Base-by-base conservation (phyloP, 1,140 invertebrate genomes). In the Drosophila sproati region DNA sequence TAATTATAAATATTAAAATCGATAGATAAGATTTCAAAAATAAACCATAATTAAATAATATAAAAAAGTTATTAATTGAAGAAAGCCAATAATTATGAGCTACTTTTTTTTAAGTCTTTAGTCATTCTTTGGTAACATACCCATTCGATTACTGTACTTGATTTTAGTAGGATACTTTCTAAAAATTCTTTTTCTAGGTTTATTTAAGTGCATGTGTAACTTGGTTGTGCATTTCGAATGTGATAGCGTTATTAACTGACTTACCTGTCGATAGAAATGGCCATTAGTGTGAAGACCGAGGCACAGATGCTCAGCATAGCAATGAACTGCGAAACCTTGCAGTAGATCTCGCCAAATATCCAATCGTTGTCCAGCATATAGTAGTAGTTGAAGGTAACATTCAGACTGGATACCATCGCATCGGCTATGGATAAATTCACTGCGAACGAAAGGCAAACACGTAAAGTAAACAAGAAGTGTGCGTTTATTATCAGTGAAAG, bases 181-280 rank as follows among this genome's bases (percentile, higher is more conserved):
- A 20, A 1, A 20, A 20, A 20, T 20, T 20, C 0, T 20, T 20
- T 20, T 20, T 20, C 1, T 20, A 20, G 20, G 20, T 20, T 20
- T 20, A 20, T 20, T 20, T 1, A 20, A 1, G 20, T 20, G 20
- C 20, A 20, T 20, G 20, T 20, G 20, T 20, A 20, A 20, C 20
- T 20, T 20, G 20, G 20, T 20, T 32, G 51, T 20, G 3, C 6
- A 41, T 31, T 5, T 20, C 20, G 20, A 20, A 20, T 20, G 12
- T 52, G n/a, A 35, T 52, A n/a, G 31, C 31, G 12, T 51, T 5
- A 60, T 54, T 43, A 52, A 34, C 43, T 39, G 8, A 93, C 95
- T 95, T 93, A 99, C 98, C 98, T 96, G 93, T 99, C 98, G 66
- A 99, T 96, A 60, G 98, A 98, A 77, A 99, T 98, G 62, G 98